A percentile compares a stretch with the other conserved stretches of the same genome.
Conservation (phyloP, 1,140 invertebrate genomes). For the Hyles euphorbiae region DNA sequence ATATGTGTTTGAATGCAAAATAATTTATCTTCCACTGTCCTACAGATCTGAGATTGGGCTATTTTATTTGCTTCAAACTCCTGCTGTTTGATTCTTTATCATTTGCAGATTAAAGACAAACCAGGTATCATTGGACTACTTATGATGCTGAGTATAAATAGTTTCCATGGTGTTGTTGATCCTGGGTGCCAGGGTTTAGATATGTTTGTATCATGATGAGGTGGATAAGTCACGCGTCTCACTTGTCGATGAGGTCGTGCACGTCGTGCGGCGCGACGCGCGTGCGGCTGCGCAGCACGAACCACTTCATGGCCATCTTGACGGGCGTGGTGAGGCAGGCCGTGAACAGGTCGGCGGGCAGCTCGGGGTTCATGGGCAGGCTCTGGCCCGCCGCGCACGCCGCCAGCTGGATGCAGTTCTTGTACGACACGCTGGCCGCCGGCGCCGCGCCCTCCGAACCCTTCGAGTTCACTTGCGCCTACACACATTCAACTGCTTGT, state of each 20-base stretch:
- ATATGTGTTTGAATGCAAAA: no score
- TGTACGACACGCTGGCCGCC: conserved; percentile 77
- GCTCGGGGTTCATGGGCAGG: conserved; percentile 97
- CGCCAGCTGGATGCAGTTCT: conserved; percentile 96
- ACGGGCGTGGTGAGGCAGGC: conserved; percentile 98
- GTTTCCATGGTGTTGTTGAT: no score
- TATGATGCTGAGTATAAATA: no score
- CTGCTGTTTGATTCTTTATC: no score
- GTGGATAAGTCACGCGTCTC: not conserved
- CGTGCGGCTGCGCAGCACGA: conserved; percentile 90
- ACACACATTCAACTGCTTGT: conserved; percentile 4
- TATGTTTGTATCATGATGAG: not conserved
- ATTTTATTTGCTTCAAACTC: no score
- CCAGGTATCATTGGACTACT: no score
- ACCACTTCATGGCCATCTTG: conserved; percentile 97
- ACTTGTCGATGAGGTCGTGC: conserved; percentile 93
- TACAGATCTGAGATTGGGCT: no score
- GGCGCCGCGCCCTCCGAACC: conserved; percentile 14
- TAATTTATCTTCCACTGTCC: no score
- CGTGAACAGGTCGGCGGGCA: conserved; percentile 99
- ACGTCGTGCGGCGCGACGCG: conserved; percentile 88
- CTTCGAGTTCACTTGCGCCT: conserved; percentile 25
- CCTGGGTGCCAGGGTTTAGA: no score
- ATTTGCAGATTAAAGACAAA: no score
- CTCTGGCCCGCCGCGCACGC: conserved; percentile 94